Percentiles rank a stretch among this genome's conserved stretches.
Evolutionary conservation across 1,140 invertebrate species (phyloP).

Genomic region (Mycetomoellerius zeteki): DNA sequence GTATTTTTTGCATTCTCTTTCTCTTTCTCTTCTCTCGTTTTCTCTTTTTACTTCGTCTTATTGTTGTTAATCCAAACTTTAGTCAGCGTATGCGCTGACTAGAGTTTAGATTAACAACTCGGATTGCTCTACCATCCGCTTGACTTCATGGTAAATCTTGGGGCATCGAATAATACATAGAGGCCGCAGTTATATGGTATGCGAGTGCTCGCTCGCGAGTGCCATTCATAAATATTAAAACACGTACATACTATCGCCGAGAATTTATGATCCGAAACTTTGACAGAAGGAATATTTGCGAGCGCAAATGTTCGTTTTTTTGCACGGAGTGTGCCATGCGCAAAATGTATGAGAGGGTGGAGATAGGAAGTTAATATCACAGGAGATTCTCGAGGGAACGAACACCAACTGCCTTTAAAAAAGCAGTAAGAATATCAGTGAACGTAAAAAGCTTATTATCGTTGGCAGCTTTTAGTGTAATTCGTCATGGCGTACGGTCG

Average conservation of each 20-base stretch:
- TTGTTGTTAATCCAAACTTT: not conserved
- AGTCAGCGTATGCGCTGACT: not conserved
- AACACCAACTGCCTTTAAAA: not conserved
- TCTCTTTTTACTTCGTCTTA: not conserved
- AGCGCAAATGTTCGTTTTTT: constrained; percentile 11
- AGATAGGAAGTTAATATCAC: constrained; percentile 18
- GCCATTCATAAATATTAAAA: constrained; percentile 49
- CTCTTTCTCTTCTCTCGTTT: not conserved
- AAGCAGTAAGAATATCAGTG: not conserved
- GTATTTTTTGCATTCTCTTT: not conserved
- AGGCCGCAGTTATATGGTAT: constrained; percentile 1
- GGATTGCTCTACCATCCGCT: not conserved
- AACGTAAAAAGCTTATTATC: not conserved
- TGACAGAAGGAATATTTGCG: constrained; percentile 23
- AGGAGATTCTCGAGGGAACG: not conserved
- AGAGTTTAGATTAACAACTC: no score
- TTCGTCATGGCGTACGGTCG: not conserved
- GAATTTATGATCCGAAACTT: constrained; percentile 7
- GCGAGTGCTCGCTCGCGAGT: not conserved
- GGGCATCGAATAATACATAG: constrained; percentile 39
- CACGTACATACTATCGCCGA: constrained; percentile 4
- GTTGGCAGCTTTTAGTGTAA: constrained; percentile 14
- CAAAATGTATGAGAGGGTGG: not conserved
- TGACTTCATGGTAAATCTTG: constrained; percentile 39
- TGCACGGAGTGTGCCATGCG: not conserved